phyloP scores from a whole-genome alignment of 2,113 vertebrate species.

The Prionailurus viverrinus region DNA sequence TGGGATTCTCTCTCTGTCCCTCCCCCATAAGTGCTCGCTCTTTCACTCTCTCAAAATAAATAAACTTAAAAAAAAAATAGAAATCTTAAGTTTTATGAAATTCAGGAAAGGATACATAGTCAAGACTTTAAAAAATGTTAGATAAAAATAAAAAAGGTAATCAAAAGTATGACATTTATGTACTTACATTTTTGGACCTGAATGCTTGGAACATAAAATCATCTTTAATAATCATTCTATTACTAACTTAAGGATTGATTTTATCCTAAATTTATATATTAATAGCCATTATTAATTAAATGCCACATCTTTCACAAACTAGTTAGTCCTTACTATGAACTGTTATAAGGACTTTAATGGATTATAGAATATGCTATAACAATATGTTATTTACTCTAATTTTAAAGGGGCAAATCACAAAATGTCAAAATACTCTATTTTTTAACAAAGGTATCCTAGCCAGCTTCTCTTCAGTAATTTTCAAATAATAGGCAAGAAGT shows the following conservation, averaged over 20 bases:
- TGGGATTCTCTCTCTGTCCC: too few species aligned
- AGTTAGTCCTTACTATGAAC: neutral
- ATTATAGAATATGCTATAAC: neutral
- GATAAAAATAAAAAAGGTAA: slow-evolving; percentile 33
- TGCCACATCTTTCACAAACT: neutral
- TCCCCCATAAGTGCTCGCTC: too few species aligned
- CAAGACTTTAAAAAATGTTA: neutral
- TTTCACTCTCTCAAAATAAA: too few species aligned
- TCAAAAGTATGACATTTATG: slow-evolving; percentile 17
- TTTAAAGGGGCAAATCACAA: slow-evolving; percentile 51
- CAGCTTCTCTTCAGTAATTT: slow-evolving; percentile 11
- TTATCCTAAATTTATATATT: neutral
- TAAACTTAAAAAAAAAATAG: neutral
- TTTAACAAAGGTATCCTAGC: neutral
- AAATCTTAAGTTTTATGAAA: slow-evolving; percentile 27
- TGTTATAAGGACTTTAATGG: slow-evolving; percentile 6
- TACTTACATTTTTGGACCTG: neutral
- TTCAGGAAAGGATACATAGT: neutral
- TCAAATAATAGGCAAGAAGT: slow-evolving; percentile 17
- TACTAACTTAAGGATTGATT: neutral
- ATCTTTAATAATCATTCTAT: slow-evolving; percentile 56
- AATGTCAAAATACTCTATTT: slow-evolving; percentile 55
- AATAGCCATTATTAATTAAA: slow-evolving; percentile 38
- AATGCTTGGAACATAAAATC: neutral
- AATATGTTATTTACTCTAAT: slow-evolving; percentile 34